These are phyloP conservation scores for Phragmatobia fuliginosa DNA, from an alignment of 2,888 invertebrate species.

Conservation along the genomic window DNA sequence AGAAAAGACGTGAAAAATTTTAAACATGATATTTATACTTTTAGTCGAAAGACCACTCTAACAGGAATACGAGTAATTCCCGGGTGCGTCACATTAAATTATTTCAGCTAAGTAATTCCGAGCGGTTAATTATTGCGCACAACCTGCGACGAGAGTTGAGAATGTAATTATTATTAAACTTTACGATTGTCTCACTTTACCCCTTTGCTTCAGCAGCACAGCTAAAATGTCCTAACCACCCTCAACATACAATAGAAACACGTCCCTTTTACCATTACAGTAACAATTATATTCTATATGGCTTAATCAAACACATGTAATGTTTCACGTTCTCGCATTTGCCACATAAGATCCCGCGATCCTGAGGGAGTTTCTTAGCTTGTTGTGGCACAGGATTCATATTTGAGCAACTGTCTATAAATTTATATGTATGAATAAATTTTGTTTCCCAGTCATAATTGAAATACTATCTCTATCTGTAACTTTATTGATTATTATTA, in stretches of 20 bases:
- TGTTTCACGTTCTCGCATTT: constrained; percentile 50
- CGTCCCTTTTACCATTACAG: constrained; percentile 35
- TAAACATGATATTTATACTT: neutral
- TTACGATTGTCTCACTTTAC: constrained; percentile 87
- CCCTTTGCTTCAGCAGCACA: constrained; percentile 69
- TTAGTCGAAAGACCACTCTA: constrained; percentile 34
- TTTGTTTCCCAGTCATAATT: constrained; percentile 45
- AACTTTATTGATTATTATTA: neutral
- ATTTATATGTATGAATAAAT: constrained; percentile 68
- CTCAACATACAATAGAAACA: constrained; percentile 46
- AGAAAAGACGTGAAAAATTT: neutral
- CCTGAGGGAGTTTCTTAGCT: constrained; percentile 85
- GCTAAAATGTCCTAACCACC: constrained; percentile 59
- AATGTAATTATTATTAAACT: constrained; percentile 87
- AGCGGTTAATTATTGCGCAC: constrained; percentile 86
- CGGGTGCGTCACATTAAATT: constrained; percentile 84
- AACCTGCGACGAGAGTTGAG: constrained; percentile 85
- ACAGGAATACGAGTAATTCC: constrained; percentile 60
- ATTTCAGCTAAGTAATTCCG: constrained; percentile 86
- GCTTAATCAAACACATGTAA: constrained; percentile 8
- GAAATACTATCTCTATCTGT: constrained; percentile 32
- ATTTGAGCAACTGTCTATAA: constrained; percentile 78
- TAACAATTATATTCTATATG: constrained; percentile 27
- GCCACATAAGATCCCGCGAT: constrained; percentile 75
- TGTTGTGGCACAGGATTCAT: constrained; percentile 83